These are phyloP conservation scores for Chelonus insularis DNA, from an alignment of 1,140 invertebrate genomes.

Conservation along the genomic window DNA sequence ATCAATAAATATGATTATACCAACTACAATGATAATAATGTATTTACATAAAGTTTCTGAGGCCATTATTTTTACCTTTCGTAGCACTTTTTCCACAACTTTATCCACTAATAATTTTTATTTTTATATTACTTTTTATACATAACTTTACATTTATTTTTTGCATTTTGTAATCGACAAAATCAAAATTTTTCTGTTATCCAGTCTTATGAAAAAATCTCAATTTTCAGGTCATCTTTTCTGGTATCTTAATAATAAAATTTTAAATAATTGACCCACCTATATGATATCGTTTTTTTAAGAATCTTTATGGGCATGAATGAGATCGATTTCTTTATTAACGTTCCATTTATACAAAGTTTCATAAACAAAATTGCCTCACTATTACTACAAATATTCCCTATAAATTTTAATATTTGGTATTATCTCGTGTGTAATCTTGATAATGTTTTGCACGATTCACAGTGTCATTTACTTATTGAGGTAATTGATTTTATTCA, in stretches of 20 bases:
- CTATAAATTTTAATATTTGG: constrained; percentile 41
- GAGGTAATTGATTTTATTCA: constrained; percentile 60
- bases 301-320: constrained; percentile 29
- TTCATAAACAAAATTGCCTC: no score
- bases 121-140: constrained; percentile 26
- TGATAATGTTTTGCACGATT: constrained; percentile 23
- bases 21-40: constrained; percentile 34
- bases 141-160: constrained; percentile 9
- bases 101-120: constrained; percentile 10
- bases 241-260: constrained; percentile 2
- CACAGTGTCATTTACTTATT: constrained; percentile 22
- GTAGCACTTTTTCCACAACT: background rate
- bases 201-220: constrained; percentile 29
- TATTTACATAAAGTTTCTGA: constrained; percentile 34
- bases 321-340: constrained; percentile 37
- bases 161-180: no score
- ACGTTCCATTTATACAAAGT: no score
- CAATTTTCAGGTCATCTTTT: constrained; percentile 4
- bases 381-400: no score
- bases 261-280: constrained; percentile 2
- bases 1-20: constrained; percentile 38
- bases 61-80: constrained; percentile 35
- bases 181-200: constrained; percentile 19
- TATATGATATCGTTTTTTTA: constrained; percentile 15
- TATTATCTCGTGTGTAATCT: constrained; percentile 34